Conservation (phyloP, 2,888 invertebrate genomes). For the Agrotis segetum region DNA sequence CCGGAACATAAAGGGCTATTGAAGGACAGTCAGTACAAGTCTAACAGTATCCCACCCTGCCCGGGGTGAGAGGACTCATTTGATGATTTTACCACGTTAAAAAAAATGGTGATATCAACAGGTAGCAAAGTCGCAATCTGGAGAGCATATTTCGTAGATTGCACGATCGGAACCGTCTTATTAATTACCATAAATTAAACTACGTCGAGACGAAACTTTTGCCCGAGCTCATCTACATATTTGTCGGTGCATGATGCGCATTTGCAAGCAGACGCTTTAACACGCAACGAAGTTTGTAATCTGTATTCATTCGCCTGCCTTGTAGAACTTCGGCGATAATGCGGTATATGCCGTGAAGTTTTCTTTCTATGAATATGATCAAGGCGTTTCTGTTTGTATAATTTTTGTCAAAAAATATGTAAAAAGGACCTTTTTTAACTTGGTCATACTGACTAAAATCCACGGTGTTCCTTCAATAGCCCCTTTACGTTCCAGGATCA, state of each 20-base stretch:
- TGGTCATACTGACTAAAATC: no score
- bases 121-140: neutral
- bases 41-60: no score
- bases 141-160: neutral
- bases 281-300: neutral
- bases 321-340: constrained; percentile 33
- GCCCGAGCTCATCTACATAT: constrained; percentile 2
- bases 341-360: neutral
- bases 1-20: no score
- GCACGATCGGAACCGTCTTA: neutral
- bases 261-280: neutral
- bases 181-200: constrained; percentile 30
- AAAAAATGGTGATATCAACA: no score
- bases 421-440: neutral
- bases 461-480: no score
- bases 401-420: neutral
- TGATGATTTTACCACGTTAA: no score
- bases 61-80: no score
- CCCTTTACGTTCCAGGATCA: no score
- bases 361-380: constrained; percentile 10
- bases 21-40: no score
- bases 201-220: constrained; percentile 10
- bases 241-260: neutral
- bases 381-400: neutral
- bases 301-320: constrained; percentile 16